phyloP scores from a whole-genome alignment of 2,797 vertebrate species.

The Brotogeris chrysoptera region DNA sequence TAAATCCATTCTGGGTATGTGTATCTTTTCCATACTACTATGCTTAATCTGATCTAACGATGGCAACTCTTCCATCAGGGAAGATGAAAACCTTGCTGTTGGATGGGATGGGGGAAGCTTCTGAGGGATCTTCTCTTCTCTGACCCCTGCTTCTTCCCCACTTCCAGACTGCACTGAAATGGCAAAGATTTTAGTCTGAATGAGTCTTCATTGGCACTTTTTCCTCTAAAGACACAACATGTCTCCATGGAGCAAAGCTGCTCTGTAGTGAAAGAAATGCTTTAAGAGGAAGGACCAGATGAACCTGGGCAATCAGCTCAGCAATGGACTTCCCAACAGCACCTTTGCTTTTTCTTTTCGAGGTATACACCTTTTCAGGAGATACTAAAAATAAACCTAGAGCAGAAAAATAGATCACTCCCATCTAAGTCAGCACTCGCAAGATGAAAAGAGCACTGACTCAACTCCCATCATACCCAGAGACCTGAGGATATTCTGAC shows the following conservation, averaged over 20 bases:
- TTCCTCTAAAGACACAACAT: not conserved
- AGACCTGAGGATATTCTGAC: not conserved
- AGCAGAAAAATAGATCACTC: not conserved
- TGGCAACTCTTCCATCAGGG: fast-evolving
- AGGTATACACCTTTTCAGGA: not conserved
- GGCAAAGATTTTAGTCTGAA: not conserved
- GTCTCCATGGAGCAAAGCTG: not conserved
- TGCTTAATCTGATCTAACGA: fast-evolving
- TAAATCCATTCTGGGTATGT: not conserved
- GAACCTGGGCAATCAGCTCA: not conserved
- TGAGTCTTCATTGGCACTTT: not conserved
- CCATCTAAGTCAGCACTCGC: not conserved
- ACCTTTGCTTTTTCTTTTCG: not conserved
- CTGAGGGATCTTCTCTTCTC: not conserved
- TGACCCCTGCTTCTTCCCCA: not conserved
- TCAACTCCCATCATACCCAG: not conserved
- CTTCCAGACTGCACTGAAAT: not conserved
- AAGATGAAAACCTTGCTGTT: not conserved
- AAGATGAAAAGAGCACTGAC: not conserved
- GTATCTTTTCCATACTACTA: not conserved
- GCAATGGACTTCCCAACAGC: not conserved
- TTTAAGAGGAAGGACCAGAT: not conserved
- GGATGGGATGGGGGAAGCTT: not conserved
- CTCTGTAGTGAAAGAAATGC: not conserved
- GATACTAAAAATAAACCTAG: not conserved